These are phyloP conservation scores for Ditula angustiorana DNA, from an alignment of 2,888 invertebrate genomes.

Conservation along the genomic window DNA sequence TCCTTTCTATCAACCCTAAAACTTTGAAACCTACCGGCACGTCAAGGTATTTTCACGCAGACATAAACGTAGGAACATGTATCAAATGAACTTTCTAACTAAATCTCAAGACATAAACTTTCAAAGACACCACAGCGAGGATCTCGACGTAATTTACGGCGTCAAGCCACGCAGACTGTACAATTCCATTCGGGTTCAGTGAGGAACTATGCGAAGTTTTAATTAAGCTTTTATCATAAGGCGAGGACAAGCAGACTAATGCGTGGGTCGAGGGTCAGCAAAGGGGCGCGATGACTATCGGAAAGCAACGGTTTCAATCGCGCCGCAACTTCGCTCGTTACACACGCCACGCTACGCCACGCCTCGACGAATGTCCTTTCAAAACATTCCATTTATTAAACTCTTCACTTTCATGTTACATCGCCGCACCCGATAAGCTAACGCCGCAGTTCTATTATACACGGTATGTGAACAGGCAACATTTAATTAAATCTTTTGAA, in stretches of 20 bases:
- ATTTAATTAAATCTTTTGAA: conserved; percentile 24
- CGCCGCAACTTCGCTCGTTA: conserved; percentile 74
- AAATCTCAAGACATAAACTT: conserved; percentile 34
- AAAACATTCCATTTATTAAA: conserved; percentile 62
- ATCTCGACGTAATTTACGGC: conserved; percentile 40
- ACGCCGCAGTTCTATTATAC: conserved; percentile 23
- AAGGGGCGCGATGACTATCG: conserved; percentile 77
- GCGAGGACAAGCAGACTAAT: conserved; percentile 52
- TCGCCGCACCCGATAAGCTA: conserved; percentile 23
- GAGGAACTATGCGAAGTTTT: conserved; percentile 70
- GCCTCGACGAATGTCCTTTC: conserved; percentile 64
- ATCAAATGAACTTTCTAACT: conserved; percentile 21
- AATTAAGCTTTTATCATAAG: conserved; percentile 75
- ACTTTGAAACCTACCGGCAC: not conserved
- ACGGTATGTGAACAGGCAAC: conserved; percentile 5
- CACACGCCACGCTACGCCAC: conserved; percentile 50
- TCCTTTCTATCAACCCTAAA: conserved; percentile 1
- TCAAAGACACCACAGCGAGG: conserved; percentile 26
- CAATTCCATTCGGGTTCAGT: conserved; percentile 53
- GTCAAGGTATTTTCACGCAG: conserved; percentile 4
- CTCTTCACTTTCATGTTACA: conserved; percentile 59
- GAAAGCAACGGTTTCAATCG: conserved; percentile 73
- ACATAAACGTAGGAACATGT: conserved; percentile 5
- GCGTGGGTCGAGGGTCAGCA: conserved; percentile 65
- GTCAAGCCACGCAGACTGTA: conserved; percentile 43